These are phyloP conservation scores for Chaetoderma sp. DNA, from an alignment of 2,888 invertebrate genomes.

Conservation along the genomic window DNA sequence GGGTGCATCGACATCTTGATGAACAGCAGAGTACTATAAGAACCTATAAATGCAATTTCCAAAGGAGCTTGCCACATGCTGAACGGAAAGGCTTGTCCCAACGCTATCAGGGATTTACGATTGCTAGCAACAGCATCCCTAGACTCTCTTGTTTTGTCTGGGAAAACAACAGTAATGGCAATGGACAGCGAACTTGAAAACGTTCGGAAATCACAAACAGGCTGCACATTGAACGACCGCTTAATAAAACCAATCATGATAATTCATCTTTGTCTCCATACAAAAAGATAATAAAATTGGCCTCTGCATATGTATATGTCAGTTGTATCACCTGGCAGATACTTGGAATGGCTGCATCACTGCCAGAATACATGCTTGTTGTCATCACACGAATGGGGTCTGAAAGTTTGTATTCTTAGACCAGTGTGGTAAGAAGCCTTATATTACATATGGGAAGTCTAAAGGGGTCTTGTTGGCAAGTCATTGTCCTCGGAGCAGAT, in stretches of 20 bases:
- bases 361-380: not conserved
- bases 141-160: not conserved
- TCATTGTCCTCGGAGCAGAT: conserved; percentile 11
- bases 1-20: not conserved
- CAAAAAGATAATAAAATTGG: conserved; percentile 19
- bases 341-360: not conserved
- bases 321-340: conserved; percentile 12
- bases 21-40: conserved; percentile 13
- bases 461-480: conserved; percentile 13
- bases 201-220: conserved; percentile 1
- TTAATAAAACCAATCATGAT: conserved; percentile 3
- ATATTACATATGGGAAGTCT: conserved; percentile 8
- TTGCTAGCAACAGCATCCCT: conserved; percentile 8
- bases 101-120: conserved; percentile 15
- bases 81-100: conserved; percentile 23
- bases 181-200: conserved; percentile 7
- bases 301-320: conserved; percentile 11
- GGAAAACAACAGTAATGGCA: too few species aligned
- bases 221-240: conserved; percentile 4
- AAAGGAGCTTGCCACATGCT: conserved; percentile 9
- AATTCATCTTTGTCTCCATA: conserved; percentile 4
- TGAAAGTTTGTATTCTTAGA: conserved; percentile 16
- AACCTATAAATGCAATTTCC: conserved; percentile 2
- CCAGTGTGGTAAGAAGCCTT: conserved; percentile 15
- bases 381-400: conserved; percentile 10